phyloP scores from a whole-genome alignment of 2,113 vertebrate species.

The Hippopotamus amphibius region DNA sequence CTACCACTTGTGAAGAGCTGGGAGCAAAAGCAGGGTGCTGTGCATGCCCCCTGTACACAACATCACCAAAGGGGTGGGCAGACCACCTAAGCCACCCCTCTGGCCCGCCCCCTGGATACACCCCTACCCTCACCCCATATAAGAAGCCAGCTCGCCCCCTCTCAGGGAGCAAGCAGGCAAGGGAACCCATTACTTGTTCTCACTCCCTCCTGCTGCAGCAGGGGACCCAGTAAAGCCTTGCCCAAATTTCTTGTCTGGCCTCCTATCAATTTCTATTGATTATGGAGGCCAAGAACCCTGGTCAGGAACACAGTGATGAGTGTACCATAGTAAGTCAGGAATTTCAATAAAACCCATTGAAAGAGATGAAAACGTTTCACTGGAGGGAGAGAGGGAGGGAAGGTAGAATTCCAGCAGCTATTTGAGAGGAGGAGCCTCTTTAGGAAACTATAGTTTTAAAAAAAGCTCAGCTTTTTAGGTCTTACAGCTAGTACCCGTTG shows the following conservation, averaged over 20 bases:
- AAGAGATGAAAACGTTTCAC: neutral
- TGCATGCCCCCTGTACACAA: neutral
- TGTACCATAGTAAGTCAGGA: neutral
- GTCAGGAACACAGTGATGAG: neutral
- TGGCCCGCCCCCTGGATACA: neutral
- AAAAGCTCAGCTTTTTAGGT: neutral
- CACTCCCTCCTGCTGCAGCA: neutral
- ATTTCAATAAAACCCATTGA: neutral
- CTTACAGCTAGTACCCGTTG: neutral
- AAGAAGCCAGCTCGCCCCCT: neutral
- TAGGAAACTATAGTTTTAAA: neutral
- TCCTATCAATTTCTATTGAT: neutral
- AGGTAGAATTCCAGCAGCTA: neutral
- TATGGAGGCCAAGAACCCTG: neutral
- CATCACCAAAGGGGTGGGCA: neutral
- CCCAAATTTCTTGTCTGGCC: neutral
- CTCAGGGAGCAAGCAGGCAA: neutral
- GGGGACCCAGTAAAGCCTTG: neutral
- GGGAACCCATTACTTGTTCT: neutral
- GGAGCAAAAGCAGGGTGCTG: neutral
- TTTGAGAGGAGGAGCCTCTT: neutral
- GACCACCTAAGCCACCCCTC: neutral
- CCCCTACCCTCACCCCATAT: neutral
- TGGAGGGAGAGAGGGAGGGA: neutral
- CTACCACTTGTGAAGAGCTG: neutral